Percentiles rank a stretch among this genome's conserved stretches.
Evolutionary conservation across 2,888 invertebrate species (phyloP).

Genomic region (Archaeoteleia sp.): DNA sequence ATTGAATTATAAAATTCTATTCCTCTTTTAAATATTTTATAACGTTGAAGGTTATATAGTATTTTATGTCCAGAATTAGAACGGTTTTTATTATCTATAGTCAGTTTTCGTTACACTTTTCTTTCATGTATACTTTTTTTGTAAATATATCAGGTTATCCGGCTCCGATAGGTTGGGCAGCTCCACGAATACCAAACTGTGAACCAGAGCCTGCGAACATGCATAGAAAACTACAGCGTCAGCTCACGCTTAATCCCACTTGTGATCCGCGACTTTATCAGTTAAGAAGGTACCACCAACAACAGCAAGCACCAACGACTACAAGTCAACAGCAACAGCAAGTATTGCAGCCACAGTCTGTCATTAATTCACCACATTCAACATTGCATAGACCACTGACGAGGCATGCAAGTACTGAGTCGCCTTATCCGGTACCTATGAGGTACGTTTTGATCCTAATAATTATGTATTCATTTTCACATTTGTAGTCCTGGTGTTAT

Average conservation of each 20-base stretch:
- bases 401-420: slow-evolving; percentile 68
- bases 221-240: slow-evolving; percentile 87
- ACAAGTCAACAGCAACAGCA: slow-evolving; percentile 59
- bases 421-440: slow-evolving; percentile 62
- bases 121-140: background rate
- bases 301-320: slow-evolving; percentile 60
- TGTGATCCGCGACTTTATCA: slow-evolving; percentile 84
- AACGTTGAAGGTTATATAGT: too few relatives aligned
- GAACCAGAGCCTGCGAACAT: slow-evolving; percentile 77
- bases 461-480: too few relatives aligned
- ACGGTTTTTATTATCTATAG: too few relatives aligned
- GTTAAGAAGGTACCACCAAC: slow-evolving; percentile 70
- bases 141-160: slow-evolving; percentile 57
- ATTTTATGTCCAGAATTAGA: too few relatives aligned
- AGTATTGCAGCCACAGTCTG: slow-evolving; percentile 52
- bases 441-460: slow-evolving; percentile 56
- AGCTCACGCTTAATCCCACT: slow-evolving; percentile 87
- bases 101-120: too few relatives aligned
- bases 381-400: slow-evolving; percentile 65
- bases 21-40: too few relatives aligned
- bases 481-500: too few relatives aligned
- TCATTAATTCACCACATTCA: slow-evolving; percentile 59
- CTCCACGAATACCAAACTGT: slow-evolving; percentile 62
- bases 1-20: too few relatives aligned
- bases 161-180: slow-evolving; percentile 66